Percentiles rank a stretch among this genome's conserved stretches.
Evolutionary conservation across 2,888 invertebrate species (phyloP).

Genomic region (Pseudeuparius sepicola): DNA sequence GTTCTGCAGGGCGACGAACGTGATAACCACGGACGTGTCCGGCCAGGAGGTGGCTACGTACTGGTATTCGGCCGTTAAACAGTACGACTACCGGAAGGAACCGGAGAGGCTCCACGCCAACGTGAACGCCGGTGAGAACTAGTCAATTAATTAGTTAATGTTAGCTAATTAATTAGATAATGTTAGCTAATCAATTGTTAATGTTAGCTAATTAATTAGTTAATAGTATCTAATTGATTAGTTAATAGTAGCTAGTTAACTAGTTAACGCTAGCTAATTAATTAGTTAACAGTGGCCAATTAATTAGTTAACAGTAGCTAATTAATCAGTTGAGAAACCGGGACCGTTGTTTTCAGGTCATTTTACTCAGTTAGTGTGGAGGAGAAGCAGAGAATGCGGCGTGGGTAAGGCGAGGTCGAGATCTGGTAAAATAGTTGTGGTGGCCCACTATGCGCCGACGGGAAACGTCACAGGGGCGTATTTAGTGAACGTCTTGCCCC

Average conservation of each 20-base stretch:
- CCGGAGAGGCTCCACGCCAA: conserved; percentile 64
- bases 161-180: no score
- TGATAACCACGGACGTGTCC: conserved; percentile 28
- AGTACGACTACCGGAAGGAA: conserved; percentile 65
- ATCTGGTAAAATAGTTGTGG: conserved; percentile 71
- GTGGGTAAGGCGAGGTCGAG: conserved; percentile 71
- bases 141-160: no score
- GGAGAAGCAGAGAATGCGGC: conserved; percentile 63
- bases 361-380: conserved; percentile 83
- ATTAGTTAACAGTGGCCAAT: no score
- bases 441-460: conserved; percentile 74
- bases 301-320: no score
- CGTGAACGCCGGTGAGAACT: conserved; percentile 64
- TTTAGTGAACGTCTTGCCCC: conserved; percentile 67
- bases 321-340: no score
- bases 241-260: no score
- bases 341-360: no score
- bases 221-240: no score
- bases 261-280: no score
- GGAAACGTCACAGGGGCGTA: conserved; percentile 68
- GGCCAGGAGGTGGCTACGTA: conserved; percentile 74
- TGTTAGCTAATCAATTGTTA: no score
- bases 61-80: conserved; percentile 71
- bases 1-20: conserved; percentile 47
- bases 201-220: no score